Evolutionary conservation across 2,888 invertebrate species (phyloP), one percentile per base, ranked within the genome.

Genomic region (Slavum lentiscoides): DNA sequence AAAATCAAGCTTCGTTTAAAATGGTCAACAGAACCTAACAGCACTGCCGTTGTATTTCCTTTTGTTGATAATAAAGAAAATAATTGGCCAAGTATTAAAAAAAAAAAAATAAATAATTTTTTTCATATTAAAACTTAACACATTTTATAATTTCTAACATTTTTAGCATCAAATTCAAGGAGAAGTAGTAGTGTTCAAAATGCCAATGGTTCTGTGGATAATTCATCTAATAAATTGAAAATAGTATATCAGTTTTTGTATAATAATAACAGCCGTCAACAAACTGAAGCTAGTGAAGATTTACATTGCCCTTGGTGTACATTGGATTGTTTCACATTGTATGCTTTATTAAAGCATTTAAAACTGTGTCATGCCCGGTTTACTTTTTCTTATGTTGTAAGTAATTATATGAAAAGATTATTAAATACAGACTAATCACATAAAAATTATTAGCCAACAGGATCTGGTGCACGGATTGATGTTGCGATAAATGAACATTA

Each of bases 201-300:
- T 72, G 64, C 80, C 23, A 80, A 72, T 72, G 70, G 80, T 72
- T 72, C 80, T 64, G 8, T 80, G 21, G 80, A 80, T 39, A 66
- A 55, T 43, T 72, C 80, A 43, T 72, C 80, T 53, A 88, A 89
- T 84, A 90, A 91, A 39, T 90, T 92, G 84, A 93, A 94, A 87
- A 94, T 97, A 83, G 94, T 96, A 83, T 98, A 97, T 88, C 97
- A 97, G 88, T 98, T 98, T 88, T 90, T 96, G 84, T 97, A 96
- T 86, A 96, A 96, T 87, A 96, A 96, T 87, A 96, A 95, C 86
- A 95, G 94, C 66, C 89, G 96, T 68, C 97, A 97, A 86, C 97
- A 97, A 88, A 97, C 97, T 0, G 97, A 97, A 87, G 95, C 96
- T 15, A 93, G 95, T 83, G 94, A 95, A 85, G 96, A 97, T 88